Evolutionary conservation across 2,113 vertebrate genomes (phyloP).

Genomic region (Todiramphus chloris): DNA sequence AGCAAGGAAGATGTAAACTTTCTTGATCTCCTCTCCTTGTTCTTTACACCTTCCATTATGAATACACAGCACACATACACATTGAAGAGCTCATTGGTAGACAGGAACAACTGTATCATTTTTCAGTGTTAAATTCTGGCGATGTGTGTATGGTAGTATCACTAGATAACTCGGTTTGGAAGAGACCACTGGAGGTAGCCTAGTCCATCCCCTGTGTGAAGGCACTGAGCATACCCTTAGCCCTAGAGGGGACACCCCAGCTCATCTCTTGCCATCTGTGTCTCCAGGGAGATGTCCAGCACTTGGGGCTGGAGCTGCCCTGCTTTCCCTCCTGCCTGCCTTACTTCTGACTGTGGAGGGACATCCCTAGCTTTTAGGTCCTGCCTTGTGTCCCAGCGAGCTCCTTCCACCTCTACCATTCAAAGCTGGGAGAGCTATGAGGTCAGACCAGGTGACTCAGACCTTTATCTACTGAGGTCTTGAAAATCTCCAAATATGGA

Average conservation of each 20-base stretch:
- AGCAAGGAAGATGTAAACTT: background rate
- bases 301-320: background rate
- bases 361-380: background rate
- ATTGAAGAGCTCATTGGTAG: background rate
- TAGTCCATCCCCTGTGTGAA: accelerated
- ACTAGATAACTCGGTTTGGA: background rate
- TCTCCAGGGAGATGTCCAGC: background rate
- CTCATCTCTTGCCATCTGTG: background rate
- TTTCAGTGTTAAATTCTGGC: background rate
- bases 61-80: background rate
- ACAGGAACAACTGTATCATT: background rate
- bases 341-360: background rate
- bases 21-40: accelerated
- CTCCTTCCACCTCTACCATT: background rate
- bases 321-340: background rate
- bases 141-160: background rate
- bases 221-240: background rate
- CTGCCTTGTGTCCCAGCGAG: background rate
- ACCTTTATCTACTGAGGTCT: background rate
- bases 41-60: background rate
- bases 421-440: background rate
- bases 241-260: background rate
- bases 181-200: background rate
- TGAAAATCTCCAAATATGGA: background rate
- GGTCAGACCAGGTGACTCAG: background rate